Base-by-base conservation (phyloP, 2,888 invertebrate genomes). In the Drepana falcataria region DNA sequence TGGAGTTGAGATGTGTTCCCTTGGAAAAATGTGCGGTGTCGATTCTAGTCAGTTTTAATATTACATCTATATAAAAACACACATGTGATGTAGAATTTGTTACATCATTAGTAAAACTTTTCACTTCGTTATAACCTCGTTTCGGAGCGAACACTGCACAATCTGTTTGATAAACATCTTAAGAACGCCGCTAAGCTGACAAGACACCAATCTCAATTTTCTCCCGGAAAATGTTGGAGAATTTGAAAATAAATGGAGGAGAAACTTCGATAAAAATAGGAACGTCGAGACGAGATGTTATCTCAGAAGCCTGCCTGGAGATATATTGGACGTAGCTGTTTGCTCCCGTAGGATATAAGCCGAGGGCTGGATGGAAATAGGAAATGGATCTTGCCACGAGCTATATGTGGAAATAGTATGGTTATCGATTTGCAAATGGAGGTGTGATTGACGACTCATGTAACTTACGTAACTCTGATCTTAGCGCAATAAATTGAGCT, bases 211-310 rank as follows among this genome's bases (percentile, higher is more conserved):
- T 21, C 48, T 21, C 34, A 21, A 48, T 48, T 33, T 48, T 48
- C 34, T 21, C 33, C 48, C 48, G 48, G 7, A 40, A 49, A 49
- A 49, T 40, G 49, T 35, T 7, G 37, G 37, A 7, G n/a, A 37
- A 49, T 37, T 49, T 49, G 34, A 40, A 49, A 49, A 49, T 49
- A 49, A 49, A 49, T 40, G 33, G 6, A 49, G 4, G 3, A n/a
- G 49, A 49, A 49, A 40, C 40, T n/a, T 4, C 49, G 37, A 40
- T 49, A 40, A 40, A 49, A 49, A 49, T 49, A 49, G 33, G 49
- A 49, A 37, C 49, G 7, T 37, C 37, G 37, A 37, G 49, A n/a
- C 49, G 6, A 7, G 7, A 35, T 37, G 49, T 21, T 35, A 37
- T 49, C 35, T 21, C 35, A 21, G 49, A 35, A 49, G 49, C 35